phyloP scores from a whole-genome alignment of 1,140 invertebrate genomes.

The Trichonephila inaurata region DNA sequence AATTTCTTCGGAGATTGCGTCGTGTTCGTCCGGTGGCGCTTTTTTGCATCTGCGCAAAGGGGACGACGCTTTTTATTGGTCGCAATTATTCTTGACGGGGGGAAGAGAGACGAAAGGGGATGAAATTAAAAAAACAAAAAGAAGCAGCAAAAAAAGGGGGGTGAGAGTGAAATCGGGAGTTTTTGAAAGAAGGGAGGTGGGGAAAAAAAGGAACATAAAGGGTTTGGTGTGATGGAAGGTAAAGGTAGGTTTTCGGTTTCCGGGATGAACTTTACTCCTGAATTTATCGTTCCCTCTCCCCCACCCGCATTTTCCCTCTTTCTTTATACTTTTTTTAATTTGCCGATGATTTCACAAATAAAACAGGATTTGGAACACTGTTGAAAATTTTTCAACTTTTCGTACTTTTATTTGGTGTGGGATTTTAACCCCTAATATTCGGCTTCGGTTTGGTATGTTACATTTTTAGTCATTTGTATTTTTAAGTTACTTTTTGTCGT shows the following conservation, averaged over 20 bases:
- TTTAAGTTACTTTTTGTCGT: no score
- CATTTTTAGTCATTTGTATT: no score
- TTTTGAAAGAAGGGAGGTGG: background rate
- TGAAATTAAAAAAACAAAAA: background rate
- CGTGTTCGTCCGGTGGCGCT: conserved; percentile 55
- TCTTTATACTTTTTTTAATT: no score
- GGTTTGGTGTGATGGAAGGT: background rate
- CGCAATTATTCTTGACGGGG: conserved; percentile 59
- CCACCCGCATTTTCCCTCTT: no score
- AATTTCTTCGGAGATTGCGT: conserved; percentile 72
- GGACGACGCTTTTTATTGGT: conserved; percentile 70
- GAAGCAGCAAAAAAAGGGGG: background rate
- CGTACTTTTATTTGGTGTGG: no score
- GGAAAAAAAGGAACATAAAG: background rate
- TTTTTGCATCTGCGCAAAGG: conserved; percentile 73
- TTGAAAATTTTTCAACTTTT: no score
- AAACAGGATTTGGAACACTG: no score
- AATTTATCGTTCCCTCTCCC: no score
- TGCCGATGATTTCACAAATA: no score
- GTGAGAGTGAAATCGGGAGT: background rate
- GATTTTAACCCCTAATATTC: no score
- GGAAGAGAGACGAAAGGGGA: background rate
- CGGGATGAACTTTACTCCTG: conserved; percentile 18
- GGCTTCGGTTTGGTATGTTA: no score
- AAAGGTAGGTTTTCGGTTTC: conserved; percentile 1